Base-by-base conservation (phyloP, 2,797 vertebrate species). In the Ibycter americanus region DNA sequence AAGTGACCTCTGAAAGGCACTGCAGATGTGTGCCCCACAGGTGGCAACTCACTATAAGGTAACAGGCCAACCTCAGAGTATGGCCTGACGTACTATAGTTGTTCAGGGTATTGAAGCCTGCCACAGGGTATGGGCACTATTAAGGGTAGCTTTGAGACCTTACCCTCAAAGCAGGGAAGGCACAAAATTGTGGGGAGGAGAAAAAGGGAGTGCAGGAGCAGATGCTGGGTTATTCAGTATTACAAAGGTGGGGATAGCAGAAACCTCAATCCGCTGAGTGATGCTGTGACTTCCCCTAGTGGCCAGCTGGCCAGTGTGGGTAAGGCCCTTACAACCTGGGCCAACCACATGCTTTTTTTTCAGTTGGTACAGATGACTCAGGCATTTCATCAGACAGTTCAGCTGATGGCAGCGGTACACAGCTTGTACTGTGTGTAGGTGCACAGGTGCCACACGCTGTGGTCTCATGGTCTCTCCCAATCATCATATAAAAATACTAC, bases 251-350 rank as follows among this genome's bases (percentile, higher is more conserved):
- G 40, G 26, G 5, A 61, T 5, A 80, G 55, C 13, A 8, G 38
- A 23, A 27, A 59, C 26, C 32, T 29, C 59, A 27, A 4, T 61
- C 29, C 26, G 67, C 40, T 89, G 66, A 34, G 58, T 8, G 22
- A 47, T 83, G 74, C 83, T 84, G 83, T 65, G 38, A 89, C 86
- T 62, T 95, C 73, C 92, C 59, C 92, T 94, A 84, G 88, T 76
- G 88, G 93, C 80, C 67, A 26, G 36, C 0, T 32, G 52, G 83
- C 42, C 26, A 44, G 54, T 0, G 2, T 23, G 27, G 80, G 1
- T 4, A 4, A 5, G 2, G 34, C 23, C 70, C 11, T 46, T 38
- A 1, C 19, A 71, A 68, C 78, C 49, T 42, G 12, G 34, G 34
- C 51, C 54, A 59, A 52, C 51, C 70, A 36, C 1, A 0, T 13